Evolutionary conservation across 2,797 vertebrate species (phyloP).

Genomic region (Acanthornis magna): DNA sequence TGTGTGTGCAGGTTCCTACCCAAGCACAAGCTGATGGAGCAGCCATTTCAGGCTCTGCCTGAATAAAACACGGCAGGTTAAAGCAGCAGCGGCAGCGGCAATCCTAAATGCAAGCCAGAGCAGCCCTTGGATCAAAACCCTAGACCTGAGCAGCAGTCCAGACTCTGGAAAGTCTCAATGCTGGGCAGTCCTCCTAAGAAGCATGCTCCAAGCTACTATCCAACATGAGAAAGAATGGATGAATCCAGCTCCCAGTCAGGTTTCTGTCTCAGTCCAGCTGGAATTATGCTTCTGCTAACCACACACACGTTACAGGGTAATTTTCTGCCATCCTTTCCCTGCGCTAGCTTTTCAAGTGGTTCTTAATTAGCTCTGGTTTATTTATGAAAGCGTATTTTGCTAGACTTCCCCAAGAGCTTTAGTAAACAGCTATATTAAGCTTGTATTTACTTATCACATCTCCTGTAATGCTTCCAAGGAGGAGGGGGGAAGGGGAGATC

Average conservation of each 20-base stretch:
- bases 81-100: neutral
- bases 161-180: neutral
- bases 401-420: constrained; percentile 37
- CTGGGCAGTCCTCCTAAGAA: neutral
- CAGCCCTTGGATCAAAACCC: neutral
- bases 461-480: neutral
- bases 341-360: constrained; percentile 26
- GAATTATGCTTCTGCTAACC: constrained; percentile 1
- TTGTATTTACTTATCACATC: constrained; percentile 12
- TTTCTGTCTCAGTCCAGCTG: neutral
- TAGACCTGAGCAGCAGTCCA: neutral
- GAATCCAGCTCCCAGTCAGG: neutral
- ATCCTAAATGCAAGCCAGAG: neutral
- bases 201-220: neutral
- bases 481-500: neutral
- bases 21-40: neutral
- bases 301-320: neutral
- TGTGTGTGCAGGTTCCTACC: neutral
- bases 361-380: constrained; percentile 67
- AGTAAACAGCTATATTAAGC: constrained; percentile 19
- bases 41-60: neutral
- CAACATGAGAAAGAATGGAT: neutral
- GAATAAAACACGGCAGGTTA: neutral
- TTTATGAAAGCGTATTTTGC: constrained; percentile 53
- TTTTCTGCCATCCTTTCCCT: constrained; percentile 35